Conservation (phyloP, 2,888 invertebrate species). For the Cataglyphis livida region DNA sequence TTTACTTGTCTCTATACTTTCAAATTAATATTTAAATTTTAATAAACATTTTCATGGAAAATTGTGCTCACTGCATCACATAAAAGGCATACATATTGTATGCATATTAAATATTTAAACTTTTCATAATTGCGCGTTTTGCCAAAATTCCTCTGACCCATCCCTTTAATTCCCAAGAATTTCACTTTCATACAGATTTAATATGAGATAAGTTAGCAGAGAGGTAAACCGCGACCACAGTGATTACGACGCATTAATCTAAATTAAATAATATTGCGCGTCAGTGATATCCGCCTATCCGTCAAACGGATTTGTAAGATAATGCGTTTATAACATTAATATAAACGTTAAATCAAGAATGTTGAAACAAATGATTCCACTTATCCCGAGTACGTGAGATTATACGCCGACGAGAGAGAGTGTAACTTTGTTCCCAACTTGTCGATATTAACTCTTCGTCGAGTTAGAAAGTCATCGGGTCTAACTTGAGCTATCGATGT, state of each 20-base stretch:
- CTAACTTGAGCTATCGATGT: conserved; percentile 33
- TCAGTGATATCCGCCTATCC: conserved; percentile 1
- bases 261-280: conserved; percentile 24
- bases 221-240: background rate
- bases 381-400: conserved; percentile 7
- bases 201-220: conserved; percentile 19
- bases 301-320: background rate
- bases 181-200: background rate
- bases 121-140: background rate
- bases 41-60: background rate
- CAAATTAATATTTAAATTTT: background rate
- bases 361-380: background rate
- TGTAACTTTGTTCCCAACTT: conserved; percentile 35
- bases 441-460: conserved; percentile 37
- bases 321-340: conserved; percentile 26
- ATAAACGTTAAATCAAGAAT: conserved; percentile 30
- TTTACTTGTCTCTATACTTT: background rate
- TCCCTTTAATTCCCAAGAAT: conserved; percentile 15
- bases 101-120: conserved; percentile 7
- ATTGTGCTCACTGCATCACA: background rate
- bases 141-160: background rate
- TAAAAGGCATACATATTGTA: background rate
- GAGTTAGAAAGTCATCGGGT: conserved; percentile 38
- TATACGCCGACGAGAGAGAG: background rate
- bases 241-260: conserved; percentile 24